Base-by-base conservation (phyloP, 2,888 invertebrate genomes). In the Allygus modestus region DNA sequence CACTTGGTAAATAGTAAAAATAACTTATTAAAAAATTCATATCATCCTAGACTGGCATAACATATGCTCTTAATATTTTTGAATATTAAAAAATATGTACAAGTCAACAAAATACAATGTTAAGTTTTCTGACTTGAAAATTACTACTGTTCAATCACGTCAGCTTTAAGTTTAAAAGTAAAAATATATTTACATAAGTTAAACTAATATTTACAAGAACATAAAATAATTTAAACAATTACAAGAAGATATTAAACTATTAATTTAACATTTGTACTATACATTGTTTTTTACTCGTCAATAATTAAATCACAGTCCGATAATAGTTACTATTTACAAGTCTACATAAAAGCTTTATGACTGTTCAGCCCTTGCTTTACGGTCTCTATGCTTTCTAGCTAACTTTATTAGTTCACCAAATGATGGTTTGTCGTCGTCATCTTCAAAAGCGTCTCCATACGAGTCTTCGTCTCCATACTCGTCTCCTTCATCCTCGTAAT, bases 361-460 rank as follows among this genome's bases (percentile, higher is more conserved):
- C 20, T 73, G 7, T 31, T 28, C 46, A 23, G 37, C 75, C 28
- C 28, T 75, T 41, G 73, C 58, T 58, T 75, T 83, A 0, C 83
- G 75, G 9, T 73, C 33, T 41, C 28, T 17, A 33, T 83, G 83
- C 33, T 41, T 83, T n/a, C 12, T 75, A 0, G 83, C 83, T 5
- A 83, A 23, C 9, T 37, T 58, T 17, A 83, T 83, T 0, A 83
- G 83, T 26, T 83, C 83, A 9, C 11, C n/a, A 28, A 83, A 58
- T 9, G 83, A 75, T 20, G 83, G 31, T 31, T 71, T 71, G 5
- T 54, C 73, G 12, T 73, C 33, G 20, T 54, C 51, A 23, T 83
- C 71, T n/a, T 65, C 51, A 20, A 37, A 79, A 17, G 28, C 20
- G 26, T 73, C 41, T 17, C 2, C n/a, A 73, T 71, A 71, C 9